Conservation (phyloP, 2,888 invertebrate species). For the Diachrysia chrysitis region DNA sequence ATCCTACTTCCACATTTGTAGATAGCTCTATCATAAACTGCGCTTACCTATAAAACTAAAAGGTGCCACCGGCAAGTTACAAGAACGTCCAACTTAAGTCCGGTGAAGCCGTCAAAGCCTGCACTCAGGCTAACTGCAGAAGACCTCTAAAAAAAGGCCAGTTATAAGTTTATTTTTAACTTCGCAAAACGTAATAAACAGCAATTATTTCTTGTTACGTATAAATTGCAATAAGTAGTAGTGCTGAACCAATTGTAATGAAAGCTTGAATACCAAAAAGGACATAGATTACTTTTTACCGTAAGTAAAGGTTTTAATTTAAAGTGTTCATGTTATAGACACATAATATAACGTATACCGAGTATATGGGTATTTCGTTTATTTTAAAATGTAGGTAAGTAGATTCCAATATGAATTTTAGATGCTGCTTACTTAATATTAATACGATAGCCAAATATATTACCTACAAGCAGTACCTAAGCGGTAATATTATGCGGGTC, state of each 20-base stretch:
- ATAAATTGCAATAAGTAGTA: slow-evolving; percentile 16
- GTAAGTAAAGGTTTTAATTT: too few relatives aligned
- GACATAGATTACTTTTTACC: too few relatives aligned
- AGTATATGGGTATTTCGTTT: slow-evolving; percentile 13
- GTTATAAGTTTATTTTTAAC: slow-evolving; percentile 11
- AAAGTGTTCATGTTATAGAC: too few relatives aligned
- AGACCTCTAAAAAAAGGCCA: too few relatives aligned
- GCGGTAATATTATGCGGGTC: slow-evolving; percentile 34
- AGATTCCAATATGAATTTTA: slow-evolving; percentile 39
- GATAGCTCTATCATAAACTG: slow-evolving; percentile 27
- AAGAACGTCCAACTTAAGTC: too few relatives aligned
- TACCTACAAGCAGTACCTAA: slow-evolving; percentile 9
- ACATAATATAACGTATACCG: too few relatives aligned
- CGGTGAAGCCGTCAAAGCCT: too few relatives aligned
- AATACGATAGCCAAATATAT: slow-evolving; percentile 36
- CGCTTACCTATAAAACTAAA: slow-evolving; percentile 10
- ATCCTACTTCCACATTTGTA: slow-evolving; percentile 33
- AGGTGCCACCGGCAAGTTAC: background rate
- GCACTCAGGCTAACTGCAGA: too few relatives aligned
- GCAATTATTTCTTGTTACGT: slow-evolving; percentile 6
- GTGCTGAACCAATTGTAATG: too few relatives aligned
- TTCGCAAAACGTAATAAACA: background rate
- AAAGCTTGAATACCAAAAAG: too few relatives aligned
- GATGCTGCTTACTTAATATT: slow-evolving; percentile 35
- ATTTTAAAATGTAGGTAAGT: slow-evolving; percentile 43